Evolutionary conservation across 2,797 vertebrate genomes (phyloP).

Genomic region (Gymnocypris eckloni): DNA sequence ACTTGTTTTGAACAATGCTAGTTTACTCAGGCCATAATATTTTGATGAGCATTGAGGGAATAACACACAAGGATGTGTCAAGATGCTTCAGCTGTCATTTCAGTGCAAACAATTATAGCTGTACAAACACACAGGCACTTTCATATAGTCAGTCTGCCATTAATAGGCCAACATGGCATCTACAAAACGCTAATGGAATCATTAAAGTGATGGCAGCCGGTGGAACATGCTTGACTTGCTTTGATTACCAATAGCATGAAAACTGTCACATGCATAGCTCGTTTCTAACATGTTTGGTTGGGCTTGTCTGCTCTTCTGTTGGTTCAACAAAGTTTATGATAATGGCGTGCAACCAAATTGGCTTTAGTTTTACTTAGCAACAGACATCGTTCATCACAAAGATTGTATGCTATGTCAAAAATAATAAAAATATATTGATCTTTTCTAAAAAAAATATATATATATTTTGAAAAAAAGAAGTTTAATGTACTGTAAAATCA

Average conservation of each 20-base stretch:
- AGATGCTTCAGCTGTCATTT: slow-evolving; percentile 20
- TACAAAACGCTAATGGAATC: slow-evolving; percentile 32
- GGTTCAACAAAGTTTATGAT: slow-evolving; percentile 35
- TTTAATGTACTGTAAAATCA: background rate
- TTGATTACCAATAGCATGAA: slow-evolving; percentile 35
- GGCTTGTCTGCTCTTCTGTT: slow-evolving; percentile 5
- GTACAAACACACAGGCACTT: slow-evolving; percentile 26
- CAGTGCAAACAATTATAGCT: slow-evolving; percentile 30
- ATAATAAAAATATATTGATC: no score
- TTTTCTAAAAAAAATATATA: background rate
- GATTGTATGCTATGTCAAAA: background rate
- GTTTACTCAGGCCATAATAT: background rate
- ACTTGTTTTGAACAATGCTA: slow-evolving; percentile 8
- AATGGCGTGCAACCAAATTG: slow-evolving; percentile 8
- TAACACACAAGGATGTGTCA: slow-evolving; percentile 1
- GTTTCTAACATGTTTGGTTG: slow-evolving; percentile 23
- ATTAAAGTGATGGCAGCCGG: slow-evolving; percentile 14
- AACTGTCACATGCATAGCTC: slow-evolving; percentile 17
- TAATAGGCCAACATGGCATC: slow-evolving; percentile 23
- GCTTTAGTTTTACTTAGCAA: slow-evolving; percentile 12
- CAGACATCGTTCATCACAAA: background rate
- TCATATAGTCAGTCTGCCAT: slow-evolving; percentile 12
- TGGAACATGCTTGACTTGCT: slow-evolving; percentile 30
- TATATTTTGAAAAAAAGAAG: no score
- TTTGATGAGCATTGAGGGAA: slow-evolving; percentile 25